A percentile compares a stretch with the other conserved stretches of the same genome.
phyloP scores from a whole-genome alignment of 2,113 vertebrate genomes.

The Tauraco erythrolophus region DNA sequence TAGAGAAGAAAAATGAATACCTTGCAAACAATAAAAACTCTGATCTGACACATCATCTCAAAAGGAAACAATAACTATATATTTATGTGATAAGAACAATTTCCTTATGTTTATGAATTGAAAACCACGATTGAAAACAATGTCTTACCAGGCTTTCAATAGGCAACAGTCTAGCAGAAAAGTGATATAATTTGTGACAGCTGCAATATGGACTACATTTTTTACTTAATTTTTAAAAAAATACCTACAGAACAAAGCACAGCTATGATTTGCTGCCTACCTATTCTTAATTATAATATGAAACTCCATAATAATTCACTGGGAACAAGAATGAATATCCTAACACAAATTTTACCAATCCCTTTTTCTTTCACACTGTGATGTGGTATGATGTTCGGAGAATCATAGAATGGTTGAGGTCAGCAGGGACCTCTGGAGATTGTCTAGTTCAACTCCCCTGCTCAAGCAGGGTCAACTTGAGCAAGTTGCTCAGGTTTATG shows the following conservation, averaged over 20 bases:
- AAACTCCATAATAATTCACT: background rate
- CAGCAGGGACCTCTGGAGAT: background rate
- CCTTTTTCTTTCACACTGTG: background rate
- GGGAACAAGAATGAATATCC: background rate
- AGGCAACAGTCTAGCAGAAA: background rate
- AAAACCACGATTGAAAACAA: background rate
- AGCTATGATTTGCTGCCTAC: background rate
- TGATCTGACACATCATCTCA: background rate
- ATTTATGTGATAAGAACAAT: background rate
- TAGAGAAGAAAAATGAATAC: background rate
- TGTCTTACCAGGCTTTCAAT: background rate
- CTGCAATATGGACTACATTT: background rate
- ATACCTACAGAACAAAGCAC: background rate
- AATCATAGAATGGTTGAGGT: background rate
- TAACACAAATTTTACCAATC: background rate
- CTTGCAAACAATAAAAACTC: background rate
- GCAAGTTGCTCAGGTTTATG: background rate
- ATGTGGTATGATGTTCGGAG: background rate
- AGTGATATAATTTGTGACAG: background rate
- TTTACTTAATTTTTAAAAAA: background rate
- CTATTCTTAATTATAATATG: background rate
- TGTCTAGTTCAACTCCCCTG: background rate
- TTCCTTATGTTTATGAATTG: background rate
- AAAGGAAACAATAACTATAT: background rate
- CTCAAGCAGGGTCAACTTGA: background rate